Base-by-base conservation (phyloP, 2,888 invertebrate genomes). In the Drosophila dives region DNA sequence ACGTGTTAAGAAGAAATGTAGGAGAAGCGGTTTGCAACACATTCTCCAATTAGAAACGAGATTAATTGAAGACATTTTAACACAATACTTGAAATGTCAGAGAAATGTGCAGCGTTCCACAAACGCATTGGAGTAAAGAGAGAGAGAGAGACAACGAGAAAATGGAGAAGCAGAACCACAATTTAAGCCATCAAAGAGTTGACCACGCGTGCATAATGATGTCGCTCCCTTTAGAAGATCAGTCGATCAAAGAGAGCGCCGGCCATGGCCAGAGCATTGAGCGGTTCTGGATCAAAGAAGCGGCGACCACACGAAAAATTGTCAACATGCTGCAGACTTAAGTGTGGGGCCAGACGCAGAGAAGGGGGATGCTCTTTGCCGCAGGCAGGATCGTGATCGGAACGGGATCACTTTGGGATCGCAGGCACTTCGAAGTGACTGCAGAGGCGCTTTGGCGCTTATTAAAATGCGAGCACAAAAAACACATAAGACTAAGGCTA, bases 191-290 rank as follows among this genome's bases (percentile, higher is more conserved):
- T 78, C 80, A 87, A 80, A 80, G 80, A 88, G 86, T 83, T 90
- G 90, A 90, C 90, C 89, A 89, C 89, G 89, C 91, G 89, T 91
- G 77, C 83, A 90, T 90, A 90, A 91, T 89, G 81, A 85, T 60
- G 91, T 83, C 89, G 90, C 89, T 91, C 75, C 84, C 75, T 81
- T 83, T 81, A 79, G 79, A 81, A 83, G 88, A 86, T 90, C 82
- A 88, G 80, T 83, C 80, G 86, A 83, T 90, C 90, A 88, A 89
- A 89, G 80, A 76, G 76, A 90, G 89, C 83, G 83, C 89, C 88
- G 77, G 72, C 58, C 63, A 61, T 53, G 60, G 76, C 51, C 65
- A 64, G 66, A 73, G 75, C 67, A 58, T n/a, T 49, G 45, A 23
- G 69, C 72, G 89, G 81, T 70, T 61, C 40, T 66, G 66, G 78